A percentile compares a stretch with the other conserved stretches of the same genome.
phyloP scores from a whole-genome alignment of 1,140 invertebrate genomes.

The Phortica variegata region DNA sequence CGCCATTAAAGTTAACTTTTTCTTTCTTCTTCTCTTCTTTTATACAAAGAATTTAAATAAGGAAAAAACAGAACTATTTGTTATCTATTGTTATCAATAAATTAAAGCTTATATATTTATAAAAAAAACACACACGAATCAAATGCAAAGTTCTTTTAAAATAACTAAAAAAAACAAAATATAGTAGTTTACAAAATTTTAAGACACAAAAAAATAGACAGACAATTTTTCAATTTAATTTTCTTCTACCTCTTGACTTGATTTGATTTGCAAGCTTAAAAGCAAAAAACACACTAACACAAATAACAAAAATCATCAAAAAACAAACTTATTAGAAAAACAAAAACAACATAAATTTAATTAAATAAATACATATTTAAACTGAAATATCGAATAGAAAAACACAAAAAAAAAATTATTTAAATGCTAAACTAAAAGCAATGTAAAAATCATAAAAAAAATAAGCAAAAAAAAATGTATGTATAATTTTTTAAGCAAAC shows the following conservation, averaged over 20 bases:
- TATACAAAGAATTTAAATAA: too few relatives aligned
- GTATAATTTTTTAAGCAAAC: slow-evolving; percentile 40
- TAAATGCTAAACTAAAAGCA: slow-evolving; percentile 25
- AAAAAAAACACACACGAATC: slow-evolving; percentile 23
- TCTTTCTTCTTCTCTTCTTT: too few relatives aligned
- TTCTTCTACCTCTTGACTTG: not conserved
- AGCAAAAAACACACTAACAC: slow-evolving; percentile 25
- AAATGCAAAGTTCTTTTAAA: slow-evolving; percentile 16
- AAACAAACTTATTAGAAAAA: slow-evolving; percentile 12
- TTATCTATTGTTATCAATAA: too few relatives aligned
- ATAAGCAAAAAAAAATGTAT: slow-evolving; percentile 31
- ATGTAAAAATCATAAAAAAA: slow-evolving; percentile 22
- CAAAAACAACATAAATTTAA: too few relatives aligned
- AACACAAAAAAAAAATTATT: slow-evolving; percentile 31
- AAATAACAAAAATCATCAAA: slow-evolving; percentile 29
- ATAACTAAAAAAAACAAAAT: slow-evolving; percentile 23
- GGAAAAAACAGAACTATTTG: too few relatives aligned
- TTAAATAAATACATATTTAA: slow-evolving; percentile 10
- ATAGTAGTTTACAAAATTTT: slow-evolving; percentile 22
- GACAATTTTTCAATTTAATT: not conserved
- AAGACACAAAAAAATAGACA: slow-evolving; percentile 15
- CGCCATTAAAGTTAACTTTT: too few relatives aligned
- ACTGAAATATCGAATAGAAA: slow-evolving; percentile 33
- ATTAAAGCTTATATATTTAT: not conserved
- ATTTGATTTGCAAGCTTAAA: not conserved